Percentiles rank a stretch among this genome's conserved stretches.
phyloP scores from a whole-genome alignment of 2,888 invertebrate genomes.

The Melipona beecheii region DNA sequence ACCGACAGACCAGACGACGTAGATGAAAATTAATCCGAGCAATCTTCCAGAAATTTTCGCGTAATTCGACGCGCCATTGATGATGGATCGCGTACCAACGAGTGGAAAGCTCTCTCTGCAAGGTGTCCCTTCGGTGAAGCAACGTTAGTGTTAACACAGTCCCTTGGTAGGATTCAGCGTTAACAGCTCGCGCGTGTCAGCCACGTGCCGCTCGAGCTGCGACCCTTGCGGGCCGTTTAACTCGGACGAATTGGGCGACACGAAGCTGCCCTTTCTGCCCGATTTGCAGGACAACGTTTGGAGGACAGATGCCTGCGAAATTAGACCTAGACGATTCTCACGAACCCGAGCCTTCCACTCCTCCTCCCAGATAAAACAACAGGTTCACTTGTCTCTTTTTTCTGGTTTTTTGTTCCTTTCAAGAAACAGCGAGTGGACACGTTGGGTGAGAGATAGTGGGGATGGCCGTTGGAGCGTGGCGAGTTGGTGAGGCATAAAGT shows the following conservation, averaged over 20 bases:
- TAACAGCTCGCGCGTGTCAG: conserved; percentile 76
- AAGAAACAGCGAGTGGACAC: neutral
- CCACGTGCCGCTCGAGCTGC: conserved; percentile 70
- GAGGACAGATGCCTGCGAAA: conserved; percentile 64
- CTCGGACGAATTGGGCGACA: conserved; percentile 60
- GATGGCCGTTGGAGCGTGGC: neutral
- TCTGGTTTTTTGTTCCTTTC: neutral
- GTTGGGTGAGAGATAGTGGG: neutral
- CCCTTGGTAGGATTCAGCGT: conserved; percentile 54
- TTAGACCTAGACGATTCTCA: conserved; percentile 53
- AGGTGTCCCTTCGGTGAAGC: conserved; percentile 60
- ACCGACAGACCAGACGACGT: neutral
- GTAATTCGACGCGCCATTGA: conserved; percentile 36
- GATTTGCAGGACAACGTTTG: conserved; percentile 60
- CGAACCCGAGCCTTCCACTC: conserved; percentile 8
- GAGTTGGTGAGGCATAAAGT: conserved; percentile 46
- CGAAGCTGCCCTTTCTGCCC: conserved; percentile 62
- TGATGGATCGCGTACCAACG: conserved; percentile 5
- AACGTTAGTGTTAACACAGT: conserved; percentile 40
- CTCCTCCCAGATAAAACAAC: too few relatives aligned
- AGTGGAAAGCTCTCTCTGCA: conserved; percentile 47
- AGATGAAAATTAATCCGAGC: conserved; percentile 8
- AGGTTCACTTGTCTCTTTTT: neutral
- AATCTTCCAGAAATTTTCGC: conserved; percentile 42
- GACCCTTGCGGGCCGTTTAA: conserved; percentile 65